Evolutionary conservation across 2,888 invertebrate species (phyloP), one percentile per base, ranked within the genome.

Genomic region (Pseudococcus jackbeardsleyi): DNA sequence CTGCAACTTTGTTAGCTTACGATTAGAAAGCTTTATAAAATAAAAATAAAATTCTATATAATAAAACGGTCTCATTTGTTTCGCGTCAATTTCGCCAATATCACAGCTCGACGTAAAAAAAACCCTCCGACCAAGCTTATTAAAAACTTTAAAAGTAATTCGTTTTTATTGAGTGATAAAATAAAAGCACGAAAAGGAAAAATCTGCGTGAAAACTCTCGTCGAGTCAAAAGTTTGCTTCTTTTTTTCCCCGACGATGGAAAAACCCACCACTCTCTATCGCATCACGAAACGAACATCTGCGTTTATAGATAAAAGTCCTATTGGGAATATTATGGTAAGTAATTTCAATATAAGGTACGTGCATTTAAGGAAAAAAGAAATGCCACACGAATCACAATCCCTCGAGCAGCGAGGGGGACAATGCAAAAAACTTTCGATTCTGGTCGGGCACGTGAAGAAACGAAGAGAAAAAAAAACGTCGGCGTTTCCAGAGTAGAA

Each of bases 81-180:
- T 42, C 42, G 46, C 79, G 79, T 46, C 46, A 39, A 42, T 42
- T 42, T 42, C 42, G 42, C 42, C 42, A 42, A 42, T 42, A 42
- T 42, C 42, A 0, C 42, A 42, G 42, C 5, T 42, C 42, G 33
- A 33, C 12, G 46, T 7, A 79, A 50, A 48, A 50, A 48, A 84
- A 85, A 33, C 26, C 68, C 6, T 5, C 11, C 19, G 19, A 39
- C 19, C 64, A 2, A 68, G 33, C 68, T 86, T 86, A 86, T 86
- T 86, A 86, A 86, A 54, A 86, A 86, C 64, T 86, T 86, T 68
- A 64, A 54, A 82, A 86, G 86, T 72, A 72, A 86, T 86, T 86
- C 68, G 86, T 86, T 86, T 86, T 86, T 86, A 86, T 86, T 39
- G 86, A 86, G 86, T 86, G 86, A 86, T 86, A 86, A 86, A 86